Base-by-base conservation (phyloP, 1,140 invertebrate species). In the Drosophila grimshawi region DNA sequence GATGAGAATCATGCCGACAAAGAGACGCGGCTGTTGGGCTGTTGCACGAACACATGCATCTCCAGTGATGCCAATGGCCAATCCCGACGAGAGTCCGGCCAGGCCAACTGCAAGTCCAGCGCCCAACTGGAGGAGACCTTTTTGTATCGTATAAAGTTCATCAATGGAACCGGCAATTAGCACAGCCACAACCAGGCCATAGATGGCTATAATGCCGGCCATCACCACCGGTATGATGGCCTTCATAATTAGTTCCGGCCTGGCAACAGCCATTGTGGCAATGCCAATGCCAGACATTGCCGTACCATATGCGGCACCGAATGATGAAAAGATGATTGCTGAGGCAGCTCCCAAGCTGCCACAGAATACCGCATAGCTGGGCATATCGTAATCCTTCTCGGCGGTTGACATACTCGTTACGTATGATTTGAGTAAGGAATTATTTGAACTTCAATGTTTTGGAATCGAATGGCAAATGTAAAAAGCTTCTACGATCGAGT, bases 341-440 rank as follows among this genome's bases (percentile, higher is more conserved):
- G 97, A 95, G 80, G 98, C 97, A 76, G 97, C 97, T 85, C 98
- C 98, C 96, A 99, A 98, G 70, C 98, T 97, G 91, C 98, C 98
- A 93, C 99, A 98, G 94, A 99, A 99, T 3, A 78, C 1, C 0
- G 80, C 53, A 43, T 83, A 89, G 76, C 96, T 96, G 80, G 95
- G 96, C 3, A 1, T 45, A 3, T n/a, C 10, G 1, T 71, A 5
- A 0, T 64, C 52, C 4, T 5, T 2, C 0, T n/a, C 62, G 11
- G 74, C 79, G 3, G 5, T 19, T 3, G 7, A 11, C 79, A 82
- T 81, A 5, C 3, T 41, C 4, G n/a, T 52, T 19, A 19, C 35
- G 5, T 37, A 7, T 37, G 2, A 37, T 6, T 7, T 5, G 35
- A 37, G 2, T 37, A 7, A 19, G 19, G 2, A 37, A 6, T 56